Base-by-base conservation (phyloP, 2,113 vertebrate species). In the Etia nguti region DNA sequence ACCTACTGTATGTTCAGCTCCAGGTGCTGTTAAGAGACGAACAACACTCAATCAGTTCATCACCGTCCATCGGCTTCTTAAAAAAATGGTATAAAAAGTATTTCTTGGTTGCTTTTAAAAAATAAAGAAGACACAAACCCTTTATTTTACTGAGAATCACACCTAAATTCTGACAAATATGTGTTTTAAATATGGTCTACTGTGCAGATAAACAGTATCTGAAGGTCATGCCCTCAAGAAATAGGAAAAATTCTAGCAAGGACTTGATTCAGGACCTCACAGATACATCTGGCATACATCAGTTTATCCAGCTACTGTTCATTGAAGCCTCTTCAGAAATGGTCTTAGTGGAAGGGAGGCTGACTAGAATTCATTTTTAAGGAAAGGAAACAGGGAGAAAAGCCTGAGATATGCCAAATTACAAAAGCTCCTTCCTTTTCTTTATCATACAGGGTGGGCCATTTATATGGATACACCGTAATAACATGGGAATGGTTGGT, bases 1-100 rank as follows among this genome's bases (percentile, higher is more conserved):
- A 29, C 81, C 79, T 80, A 86, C 88, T 92, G 88, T 86, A 89
- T 62, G n/a, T 24, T 77, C 52, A 34, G 18, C 56, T 48, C 89
- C 83, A 89, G 82, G 86, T 87, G 82, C 79, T 89, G 77, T 73
- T 68, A 80, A 41, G 31, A 50, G 79, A 86, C 20, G 55, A 75
- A 90, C 80, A 89, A 89, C 84, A 84, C 82, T 73, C 29, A 34
- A 12, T 31, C 73, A 80, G 83, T 79, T 94, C 85, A 94, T 70
- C 43, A 50, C 6, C 1, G 2, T 29, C 16, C 24, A 75, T 29
- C 1, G 24, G 24, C 15, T 75, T 75, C 68, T 48, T 48, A 29
- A 75, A 31, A 68, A 75, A 29, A 73, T 18, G 5, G 65, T 43
- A 62, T 62, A 62, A 20, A 10, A 10, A 60, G 15, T 10, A 26